Evolutionary conservation across 2,113 vertebrate species (phyloP).

Genomic region (Conger conger): DNA sequence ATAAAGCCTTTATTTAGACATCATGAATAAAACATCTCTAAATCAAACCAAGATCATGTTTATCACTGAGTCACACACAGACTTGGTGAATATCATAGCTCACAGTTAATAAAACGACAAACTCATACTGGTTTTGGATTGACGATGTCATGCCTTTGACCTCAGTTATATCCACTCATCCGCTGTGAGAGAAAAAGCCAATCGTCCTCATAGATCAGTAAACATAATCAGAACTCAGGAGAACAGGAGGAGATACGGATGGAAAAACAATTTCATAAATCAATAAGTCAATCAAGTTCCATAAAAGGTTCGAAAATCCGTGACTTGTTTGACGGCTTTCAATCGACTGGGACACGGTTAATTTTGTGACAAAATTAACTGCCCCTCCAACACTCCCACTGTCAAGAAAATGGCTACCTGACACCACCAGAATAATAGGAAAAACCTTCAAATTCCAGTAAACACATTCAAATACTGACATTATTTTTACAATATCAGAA

Average conservation of each 20-base stretch:
- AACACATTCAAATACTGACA: background rate
- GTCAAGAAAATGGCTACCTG: background rate
- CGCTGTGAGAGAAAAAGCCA: background rate
- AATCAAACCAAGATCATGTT: background rate
- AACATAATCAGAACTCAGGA: background rate
- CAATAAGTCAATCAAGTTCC: background rate
- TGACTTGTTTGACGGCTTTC: background rate
- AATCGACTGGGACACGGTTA: background rate
- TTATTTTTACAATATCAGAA: background rate
- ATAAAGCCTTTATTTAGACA: background rate
- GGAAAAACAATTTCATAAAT: background rate
- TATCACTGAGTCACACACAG: background rate
- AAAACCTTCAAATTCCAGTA: background rate
- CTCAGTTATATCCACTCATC: background rate
- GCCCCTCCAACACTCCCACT: background rate
- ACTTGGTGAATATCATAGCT: background rate
- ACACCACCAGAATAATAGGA: background rate
- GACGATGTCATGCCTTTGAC: background rate
- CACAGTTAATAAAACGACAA: background rate
- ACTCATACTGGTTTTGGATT: background rate
- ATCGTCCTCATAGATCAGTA: background rate
- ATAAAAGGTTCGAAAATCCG: background rate
- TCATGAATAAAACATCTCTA: background rate
- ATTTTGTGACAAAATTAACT: background rate
- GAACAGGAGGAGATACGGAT: background rate